Conservation (phyloP, 2,797 vertebrate genomes). For the Sebastes dallii region DNA sequence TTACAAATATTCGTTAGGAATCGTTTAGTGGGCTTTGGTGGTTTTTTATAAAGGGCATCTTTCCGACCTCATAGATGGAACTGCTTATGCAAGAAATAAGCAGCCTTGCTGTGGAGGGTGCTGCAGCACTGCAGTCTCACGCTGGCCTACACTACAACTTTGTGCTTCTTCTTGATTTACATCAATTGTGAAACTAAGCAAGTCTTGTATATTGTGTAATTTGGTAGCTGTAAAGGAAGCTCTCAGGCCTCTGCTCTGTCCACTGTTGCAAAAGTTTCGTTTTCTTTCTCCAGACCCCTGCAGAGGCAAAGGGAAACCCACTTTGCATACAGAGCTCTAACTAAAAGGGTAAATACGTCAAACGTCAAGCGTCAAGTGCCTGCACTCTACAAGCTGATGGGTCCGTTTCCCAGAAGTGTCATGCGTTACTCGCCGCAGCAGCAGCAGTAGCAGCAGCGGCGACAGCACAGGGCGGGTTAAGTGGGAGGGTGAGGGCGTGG, state of each 20-base stretch:
- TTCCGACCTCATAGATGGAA: background rate
- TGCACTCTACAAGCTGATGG: slow-evolving; percentile 26
- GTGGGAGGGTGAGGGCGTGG: slow-evolving; percentile 60
- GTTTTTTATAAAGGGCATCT: background rate
- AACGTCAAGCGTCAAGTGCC: too few relatives aligned
- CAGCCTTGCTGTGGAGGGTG: background rate
- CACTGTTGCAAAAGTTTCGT: background rate
- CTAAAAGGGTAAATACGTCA: slow-evolving; percentile 51
- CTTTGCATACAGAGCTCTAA: background rate
- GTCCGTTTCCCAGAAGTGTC: slow-evolving; percentile 77
- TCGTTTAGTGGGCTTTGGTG: background rate
- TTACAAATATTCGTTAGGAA: background rate
- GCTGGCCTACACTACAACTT: background rate
- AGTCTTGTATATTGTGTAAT: background rate
- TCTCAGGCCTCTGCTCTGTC: background rate
- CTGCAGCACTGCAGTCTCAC: background rate
- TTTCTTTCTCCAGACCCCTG: slow-evolving; percentile 44
- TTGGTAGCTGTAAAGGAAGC: background rate
- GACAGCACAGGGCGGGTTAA: slow-evolving; percentile 4
- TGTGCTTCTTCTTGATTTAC: background rate
- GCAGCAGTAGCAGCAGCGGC: background rate
- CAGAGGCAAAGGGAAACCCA: slow-evolving; percentile 45
- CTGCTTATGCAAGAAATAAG: background rate
- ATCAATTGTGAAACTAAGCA: background rate
- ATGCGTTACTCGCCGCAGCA: slow-evolving; percentile 23